These are phyloP conservation scores for Ptychoptera albimana DNA, from an alignment of 2,888 invertebrate species.

Conservation along the genomic window DNA sequence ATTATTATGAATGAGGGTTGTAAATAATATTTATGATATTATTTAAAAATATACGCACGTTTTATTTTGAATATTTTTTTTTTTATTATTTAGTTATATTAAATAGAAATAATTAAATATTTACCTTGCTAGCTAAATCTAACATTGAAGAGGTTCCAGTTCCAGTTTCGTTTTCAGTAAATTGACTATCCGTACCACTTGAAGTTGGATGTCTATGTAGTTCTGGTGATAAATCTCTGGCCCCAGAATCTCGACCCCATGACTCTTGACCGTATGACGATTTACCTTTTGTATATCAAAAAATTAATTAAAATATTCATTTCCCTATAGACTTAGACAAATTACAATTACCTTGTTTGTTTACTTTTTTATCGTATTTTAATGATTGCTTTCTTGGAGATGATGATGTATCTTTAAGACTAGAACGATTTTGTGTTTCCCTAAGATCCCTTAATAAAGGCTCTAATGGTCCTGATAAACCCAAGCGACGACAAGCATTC, in stretches of 20 bases:
- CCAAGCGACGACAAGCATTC: conserved; percentile 6
- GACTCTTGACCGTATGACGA: conserved; percentile 8
- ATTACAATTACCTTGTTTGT: neutral
- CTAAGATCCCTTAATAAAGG: conserved; percentile 5
- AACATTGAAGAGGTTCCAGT: conserved; percentile 6
- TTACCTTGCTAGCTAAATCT: conserved; percentile 8
- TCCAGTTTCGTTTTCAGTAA: conserved; percentile 4
- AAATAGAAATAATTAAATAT: neutral
- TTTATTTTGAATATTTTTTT: too few relatives aligned
- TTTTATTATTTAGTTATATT: too few relatives aligned
- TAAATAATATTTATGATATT: too few relatives aligned
- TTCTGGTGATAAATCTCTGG: conserved; percentile 8
- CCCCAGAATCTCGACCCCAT: conserved; percentile 9
- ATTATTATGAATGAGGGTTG: too few relatives aligned
- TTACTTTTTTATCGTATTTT: neutral
- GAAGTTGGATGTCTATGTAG: conserved; percentile 2
- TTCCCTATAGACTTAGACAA: neutral
- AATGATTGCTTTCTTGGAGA: neutral
- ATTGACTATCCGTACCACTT: conserved; percentile 5
- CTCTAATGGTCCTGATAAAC: conserved; percentile 7
- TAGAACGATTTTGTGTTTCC: neutral
- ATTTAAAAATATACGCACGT: too few relatives aligned
- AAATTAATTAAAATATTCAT: neutral
- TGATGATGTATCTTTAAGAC: neutral
- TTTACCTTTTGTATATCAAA: conserved; percentile 1